Percentiles rank a stretch among this genome's conserved stretches.
phyloP scores from a whole-genome alignment of 2,888 invertebrate species.

The Tachina lurida region DNA sequence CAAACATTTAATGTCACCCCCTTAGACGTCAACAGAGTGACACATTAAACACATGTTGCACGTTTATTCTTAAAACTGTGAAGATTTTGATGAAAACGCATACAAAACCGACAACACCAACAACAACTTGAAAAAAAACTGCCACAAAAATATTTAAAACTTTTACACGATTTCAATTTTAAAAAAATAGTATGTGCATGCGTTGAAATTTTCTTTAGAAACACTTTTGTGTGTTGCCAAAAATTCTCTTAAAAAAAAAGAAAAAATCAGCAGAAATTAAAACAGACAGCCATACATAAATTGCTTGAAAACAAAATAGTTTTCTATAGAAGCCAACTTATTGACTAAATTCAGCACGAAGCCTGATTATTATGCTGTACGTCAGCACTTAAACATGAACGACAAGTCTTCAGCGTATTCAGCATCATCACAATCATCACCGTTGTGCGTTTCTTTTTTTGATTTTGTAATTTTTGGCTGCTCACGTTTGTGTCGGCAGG shows the following conservation, averaged over 20 bases:
- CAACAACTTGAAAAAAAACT: background rate
- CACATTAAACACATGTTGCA: conserved; percentile 59
- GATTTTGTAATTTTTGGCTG: conserved; percentile 24
- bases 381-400: conserved; percentile 44
- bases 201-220: conserved; percentile 11
- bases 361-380: conserved; percentile 10
- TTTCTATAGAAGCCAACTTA: conserved; percentile 18
- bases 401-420: conserved; percentile 50
- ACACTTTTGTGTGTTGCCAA: conserved; percentile 22
- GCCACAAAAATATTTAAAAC: conserved; percentile 38
- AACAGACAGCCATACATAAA: conserved; percentile 44
- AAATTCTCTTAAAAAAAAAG: background rate
- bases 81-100: conserved; percentile 58
- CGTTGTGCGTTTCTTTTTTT: conserved; percentile 9
- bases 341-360: conserved; percentile 29
- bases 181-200: conserved; percentile 6
- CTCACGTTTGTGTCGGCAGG: conserved; percentile 33
- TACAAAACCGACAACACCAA: conserved; percentile 1
- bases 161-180: conserved; percentile 41
- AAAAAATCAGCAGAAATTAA: conserved; percentile 4
- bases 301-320: conserved; percentile 11
- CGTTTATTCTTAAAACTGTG: conserved; percentile 43
- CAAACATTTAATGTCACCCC: conserved; percentile 40
- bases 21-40: conserved; percentile 45
- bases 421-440: conserved; percentile 53